phyloP scores from a whole-genome alignment of 2,888 invertebrate species.

The Xanthorhoe designata region DNA sequence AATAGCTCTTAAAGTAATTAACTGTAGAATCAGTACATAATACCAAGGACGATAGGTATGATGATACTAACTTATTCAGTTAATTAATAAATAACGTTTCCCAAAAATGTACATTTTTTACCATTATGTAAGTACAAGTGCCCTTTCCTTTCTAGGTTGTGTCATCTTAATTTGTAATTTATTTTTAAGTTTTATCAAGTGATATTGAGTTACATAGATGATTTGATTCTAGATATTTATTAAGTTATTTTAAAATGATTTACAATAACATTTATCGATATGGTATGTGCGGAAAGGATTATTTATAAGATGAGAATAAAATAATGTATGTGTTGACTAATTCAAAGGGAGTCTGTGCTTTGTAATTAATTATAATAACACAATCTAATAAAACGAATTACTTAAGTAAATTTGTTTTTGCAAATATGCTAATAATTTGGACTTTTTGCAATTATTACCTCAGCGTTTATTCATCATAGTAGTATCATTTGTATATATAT shows the following conservation, averaged over 20 bases:
- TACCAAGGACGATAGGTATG: no score
- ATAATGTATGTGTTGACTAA: conserved; percentile 14
- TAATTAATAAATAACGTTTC: conserved; percentile 11
- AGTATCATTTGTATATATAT: no score
- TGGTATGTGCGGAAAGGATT: not conserved
- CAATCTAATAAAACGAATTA: not conserved
- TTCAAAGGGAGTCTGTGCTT: conserved; percentile 9
- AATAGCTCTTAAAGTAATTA: conserved; percentile 1
- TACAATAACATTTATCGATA: conserved; percentile 4
- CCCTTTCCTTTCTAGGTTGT: conserved; percentile 20
- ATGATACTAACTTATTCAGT: conserved; percentile 2
- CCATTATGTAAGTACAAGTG: conserved; percentile 7
- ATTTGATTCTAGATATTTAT: conserved; percentile 8
- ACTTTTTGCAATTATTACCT: not conserved
- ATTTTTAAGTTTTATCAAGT: conserved; percentile 32
- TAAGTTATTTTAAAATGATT: conserved; percentile 6
- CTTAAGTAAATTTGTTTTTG: not conserved
- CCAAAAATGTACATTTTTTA: conserved; percentile 22
- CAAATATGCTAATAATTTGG: not conserved
- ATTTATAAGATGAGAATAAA: conserved; percentile 21
- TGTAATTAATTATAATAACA: not conserved
- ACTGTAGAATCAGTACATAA: conserved; percentile 10
- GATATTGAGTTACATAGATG: conserved; percentile 38
- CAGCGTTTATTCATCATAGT: not conserved
- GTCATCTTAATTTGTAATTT: conserved; percentile 18